Evolutionary conservation across 2,797 vertebrate genomes (phyloP).

Genomic region (Xerus rutilus): DNA sequence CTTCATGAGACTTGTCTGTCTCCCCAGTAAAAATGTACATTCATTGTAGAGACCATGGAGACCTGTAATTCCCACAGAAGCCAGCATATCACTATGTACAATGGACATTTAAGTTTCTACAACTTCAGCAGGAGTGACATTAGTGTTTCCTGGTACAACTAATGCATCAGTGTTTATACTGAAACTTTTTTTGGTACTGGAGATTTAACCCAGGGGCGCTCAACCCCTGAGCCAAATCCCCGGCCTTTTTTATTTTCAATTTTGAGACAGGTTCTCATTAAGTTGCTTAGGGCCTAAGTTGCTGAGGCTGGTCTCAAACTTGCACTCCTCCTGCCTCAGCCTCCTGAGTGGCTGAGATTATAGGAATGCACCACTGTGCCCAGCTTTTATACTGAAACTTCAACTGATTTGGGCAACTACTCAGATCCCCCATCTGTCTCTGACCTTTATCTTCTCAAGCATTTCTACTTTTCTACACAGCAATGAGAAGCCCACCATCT

Average conservation of each 20-base stretch:
- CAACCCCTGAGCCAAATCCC: too few species aligned
- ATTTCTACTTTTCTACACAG: conserved; percentile 12
- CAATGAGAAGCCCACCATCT: not conserved
- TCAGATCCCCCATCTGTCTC: not conserved
- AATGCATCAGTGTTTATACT: not conserved
- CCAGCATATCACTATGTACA: not conserved
- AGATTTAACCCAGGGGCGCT: too few species aligned
- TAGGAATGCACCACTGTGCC: too few species aligned
- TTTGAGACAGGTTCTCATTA: too few species aligned
- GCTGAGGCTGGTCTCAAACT: too few species aligned
- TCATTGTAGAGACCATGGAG: not conserved
- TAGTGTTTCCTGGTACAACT: conserved; percentile 38
- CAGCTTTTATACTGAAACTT: conserved; percentile 18
- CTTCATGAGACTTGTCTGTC: not conserved
- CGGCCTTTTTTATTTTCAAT: too few species aligned
- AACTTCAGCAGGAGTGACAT: not conserved
- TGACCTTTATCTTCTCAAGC: not conserved
- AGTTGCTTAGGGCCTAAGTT: too few species aligned
- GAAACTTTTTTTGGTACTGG: not conserved
- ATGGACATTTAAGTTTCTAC: conserved; percentile 13
- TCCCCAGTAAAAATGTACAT: conserved; percentile 9
- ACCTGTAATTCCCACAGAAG: conserved; percentile 7
- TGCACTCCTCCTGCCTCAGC: too few species aligned
- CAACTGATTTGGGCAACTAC: not conserved
- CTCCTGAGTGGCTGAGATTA: too few species aligned